Conservation (phyloP, 2,888 invertebrate species). For the Phasia obesa region DNA sequence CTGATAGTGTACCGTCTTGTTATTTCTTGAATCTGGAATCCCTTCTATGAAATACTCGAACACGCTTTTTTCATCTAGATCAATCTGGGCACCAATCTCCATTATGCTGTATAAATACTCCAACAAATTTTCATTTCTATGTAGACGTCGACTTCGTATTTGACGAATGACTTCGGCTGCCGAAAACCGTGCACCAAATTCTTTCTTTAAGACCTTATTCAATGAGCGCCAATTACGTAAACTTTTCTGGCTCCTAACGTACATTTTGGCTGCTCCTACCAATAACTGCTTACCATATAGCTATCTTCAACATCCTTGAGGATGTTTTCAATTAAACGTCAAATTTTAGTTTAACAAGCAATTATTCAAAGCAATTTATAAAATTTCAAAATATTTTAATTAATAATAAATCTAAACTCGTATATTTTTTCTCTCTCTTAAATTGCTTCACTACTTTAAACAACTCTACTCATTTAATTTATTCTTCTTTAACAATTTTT, state of each 20-base stretch:
- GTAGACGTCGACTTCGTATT: slow-evolving; percentile 44
- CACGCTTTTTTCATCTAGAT: slow-evolving; percentile 48
- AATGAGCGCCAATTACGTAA: slow-evolving; percentile 40
- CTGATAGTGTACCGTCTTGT: slow-evolving; percentile 20
- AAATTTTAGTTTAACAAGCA: too few species aligned
- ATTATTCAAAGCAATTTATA: too few species aligned
- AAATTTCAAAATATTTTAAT: too few species aligned
- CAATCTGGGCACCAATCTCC: slow-evolving; percentile 51
- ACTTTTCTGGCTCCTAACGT: slow-evolving; percentile 38
- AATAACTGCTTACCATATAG: slow-evolving; percentile 48
- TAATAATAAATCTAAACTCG: too few species aligned
- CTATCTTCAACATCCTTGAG: slow-evolving; percentile 45
- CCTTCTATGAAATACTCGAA: slow-evolving; percentile 28
- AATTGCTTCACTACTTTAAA: too few species aligned
- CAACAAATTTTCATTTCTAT: slow-evolving; percentile 25
- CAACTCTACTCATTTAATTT: too few species aligned
- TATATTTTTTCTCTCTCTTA: too few species aligned
- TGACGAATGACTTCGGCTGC: slow-evolving; percentile 48
- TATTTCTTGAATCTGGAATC: slow-evolving; percentile 2
- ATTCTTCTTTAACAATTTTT: too few species aligned
- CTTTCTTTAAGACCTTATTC: slow-evolving; percentile 34
- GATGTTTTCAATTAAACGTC: too few species aligned
- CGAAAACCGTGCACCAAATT: slow-evolving; percentile 49
- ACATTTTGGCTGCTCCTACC: slow-evolving; percentile 49
- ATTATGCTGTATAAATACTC: slow-evolving; percentile 63